Conservation (phyloP, 2,113 vertebrate species). For the Hippoglossus stenolepis region DNA sequence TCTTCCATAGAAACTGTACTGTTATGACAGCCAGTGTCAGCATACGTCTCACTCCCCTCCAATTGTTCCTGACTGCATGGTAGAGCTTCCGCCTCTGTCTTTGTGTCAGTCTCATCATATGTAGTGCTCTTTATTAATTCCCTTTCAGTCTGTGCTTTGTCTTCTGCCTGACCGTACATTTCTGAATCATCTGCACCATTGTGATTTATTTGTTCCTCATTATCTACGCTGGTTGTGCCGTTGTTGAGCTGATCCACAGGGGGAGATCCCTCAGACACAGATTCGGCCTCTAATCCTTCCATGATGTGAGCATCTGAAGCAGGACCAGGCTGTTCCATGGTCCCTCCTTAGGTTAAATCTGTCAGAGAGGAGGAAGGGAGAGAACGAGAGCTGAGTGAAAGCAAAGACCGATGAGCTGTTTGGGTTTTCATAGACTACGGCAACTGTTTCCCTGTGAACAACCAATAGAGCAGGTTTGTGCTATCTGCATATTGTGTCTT, state of each 20-base stretch:
- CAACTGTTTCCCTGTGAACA: constrained; percentile 11
- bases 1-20: constrained; percentile 42
- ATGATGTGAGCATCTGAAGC: constrained; percentile 42
- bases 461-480: background rate
- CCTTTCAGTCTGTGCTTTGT: constrained; percentile 32
- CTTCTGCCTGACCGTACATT: constrained; percentile 42
- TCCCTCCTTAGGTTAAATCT: constrained; percentile 62
- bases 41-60: constrained; percentile 1
- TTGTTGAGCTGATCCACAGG: constrained; percentile 20
- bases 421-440: background rate
- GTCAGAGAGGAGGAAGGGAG: constrained; percentile 3
- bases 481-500: background rate
- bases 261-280: constrained; percentile 2
- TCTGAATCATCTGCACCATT: constrained; percentile 39
- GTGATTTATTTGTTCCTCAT: constrained; percentile 34
- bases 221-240: constrained; percentile 6
- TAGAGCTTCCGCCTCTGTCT: constrained; percentile 27
- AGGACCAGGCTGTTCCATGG: constrained; percentile 66
- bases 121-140: constrained; percentile 20
- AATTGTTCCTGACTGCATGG: constrained; percentile 31
- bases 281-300: constrained; percentile 55
- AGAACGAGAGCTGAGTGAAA: background rate
- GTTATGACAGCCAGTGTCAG: constrained; percentile 46
- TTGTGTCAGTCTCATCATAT: constrained; percentile 24
- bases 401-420: background rate